Evolutionary conservation across 2,797 vertebrate species (phyloP), one percentile per base, ranked within the genome.

Genomic region (Danio choprae): DNA sequence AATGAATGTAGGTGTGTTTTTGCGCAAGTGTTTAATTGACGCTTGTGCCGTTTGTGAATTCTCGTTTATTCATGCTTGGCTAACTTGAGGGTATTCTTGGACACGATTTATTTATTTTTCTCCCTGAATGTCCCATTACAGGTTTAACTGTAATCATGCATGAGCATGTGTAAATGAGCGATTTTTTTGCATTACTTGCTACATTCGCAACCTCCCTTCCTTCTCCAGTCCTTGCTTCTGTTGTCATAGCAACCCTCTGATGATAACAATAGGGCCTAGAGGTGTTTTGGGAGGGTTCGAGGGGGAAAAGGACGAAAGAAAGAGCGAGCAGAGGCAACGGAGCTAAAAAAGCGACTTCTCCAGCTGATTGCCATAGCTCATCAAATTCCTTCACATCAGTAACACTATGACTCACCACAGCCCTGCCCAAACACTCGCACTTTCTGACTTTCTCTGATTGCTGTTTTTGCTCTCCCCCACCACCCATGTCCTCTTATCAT

Each of bases 211-310:
- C 64, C 70, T 18, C 64, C 12, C 64, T 76, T 75, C 15, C 41
- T 48, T 77, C n/a, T 41, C 12, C 43, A 20, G 63, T 79, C 70
- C 63, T 70, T 74, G 83, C 64, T 73, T 83, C 74, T 65, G 85
- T 87, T 81, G 79, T 85, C 84, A 86, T 87, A 81, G 85, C 64
- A 86, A 85, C 77, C 29, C 62, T 38, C 64, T 82, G 83, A 80
- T 72, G 77, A 83, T 86, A 79, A 74, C 74, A 75, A 71, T 80
- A 48, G 55, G 77, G 74, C 60, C 68, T 64, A 53, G 64, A 75
- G 70, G 56, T 77, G 20, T 51, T 68, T 58, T 29, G 44, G 29
- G 9, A 56, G 68, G 58, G 70, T 53, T 36, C 20, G 44, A n/a
- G 63, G 48, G 62, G 13, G 16, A 51, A 40, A 41, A 10, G 53